Evolutionary conservation across 1,140 invertebrate genomes (phyloP).

Genomic region (Centruroides sculpturatus): DNA sequence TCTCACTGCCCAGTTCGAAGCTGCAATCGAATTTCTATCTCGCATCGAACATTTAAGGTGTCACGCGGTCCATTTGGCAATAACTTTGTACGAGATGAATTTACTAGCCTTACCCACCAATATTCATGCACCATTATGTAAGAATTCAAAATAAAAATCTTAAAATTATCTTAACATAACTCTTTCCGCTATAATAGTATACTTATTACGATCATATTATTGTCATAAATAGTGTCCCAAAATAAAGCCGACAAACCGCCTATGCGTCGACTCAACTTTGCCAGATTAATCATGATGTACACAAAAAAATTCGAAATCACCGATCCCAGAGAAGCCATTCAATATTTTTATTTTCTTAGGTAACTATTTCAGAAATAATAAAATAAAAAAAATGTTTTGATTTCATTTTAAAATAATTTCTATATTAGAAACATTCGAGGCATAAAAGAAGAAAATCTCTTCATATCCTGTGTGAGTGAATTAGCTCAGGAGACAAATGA

Average conservation of each 20-base stretch:
- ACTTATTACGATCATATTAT: not conserved
- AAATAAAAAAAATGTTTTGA: not conserved
- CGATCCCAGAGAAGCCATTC: slow-evolving; percentile 72
- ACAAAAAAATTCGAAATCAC: slow-evolving; percentile 77
- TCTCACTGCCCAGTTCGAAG: slow-evolving; percentile 87
- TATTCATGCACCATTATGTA: slow-evolving; percentile 58
- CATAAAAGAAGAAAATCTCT: slow-evolving; percentile 54
- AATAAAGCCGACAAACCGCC: slow-evolving; percentile 53
- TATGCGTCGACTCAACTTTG: slow-evolving; percentile 67
- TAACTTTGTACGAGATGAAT: slow-evolving; percentile 71
- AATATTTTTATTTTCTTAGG: slow-evolving; percentile 82
- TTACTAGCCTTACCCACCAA: slow-evolving; percentile 60
- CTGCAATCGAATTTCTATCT: slow-evolving; percentile 83
- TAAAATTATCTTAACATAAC: not conserved
- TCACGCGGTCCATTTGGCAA: slow-evolving; percentile 82
- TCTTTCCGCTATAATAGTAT: not conserved
- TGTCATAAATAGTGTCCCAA: slow-evolving; percentile 24
- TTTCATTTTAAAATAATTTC: slow-evolving; percentile 2
- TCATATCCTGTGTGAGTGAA: slow-evolving; percentile 67
- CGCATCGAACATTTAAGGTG: slow-evolving; percentile 53
- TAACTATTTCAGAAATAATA: slow-evolving; percentile 23
- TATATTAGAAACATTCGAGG: too few species aligned
- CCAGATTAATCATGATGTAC: slow-evolving; percentile 70
- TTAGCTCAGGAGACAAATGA: slow-evolving; percentile 63
- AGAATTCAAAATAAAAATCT: slow-evolving; percentile 31